phyloP scores from a whole-genome alignment of 2,888 invertebrate genomes.

The Cryptocephalus primarius region DNA sequence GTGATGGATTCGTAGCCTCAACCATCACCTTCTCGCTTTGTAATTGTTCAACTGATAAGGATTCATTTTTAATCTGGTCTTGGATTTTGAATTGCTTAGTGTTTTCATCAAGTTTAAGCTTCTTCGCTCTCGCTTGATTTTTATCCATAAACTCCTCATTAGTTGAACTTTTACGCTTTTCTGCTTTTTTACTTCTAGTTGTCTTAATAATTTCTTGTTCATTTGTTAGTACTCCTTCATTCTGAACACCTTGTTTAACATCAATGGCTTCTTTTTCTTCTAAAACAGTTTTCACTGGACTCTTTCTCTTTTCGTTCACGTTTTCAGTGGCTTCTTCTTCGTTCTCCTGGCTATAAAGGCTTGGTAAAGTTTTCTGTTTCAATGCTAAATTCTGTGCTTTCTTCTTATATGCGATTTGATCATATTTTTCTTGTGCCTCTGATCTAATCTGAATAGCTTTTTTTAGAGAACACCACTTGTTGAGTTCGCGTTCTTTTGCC shows the following conservation, averaged over 20 bases:
- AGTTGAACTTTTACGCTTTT: conserved; percentile 10
- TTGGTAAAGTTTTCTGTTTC: conserved; percentile 69
- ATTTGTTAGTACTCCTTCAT: not conserved
- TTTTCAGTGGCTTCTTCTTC: conserved; percentile 8
- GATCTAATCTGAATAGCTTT: conserved; percentile 70
- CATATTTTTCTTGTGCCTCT: conserved; percentile 67
- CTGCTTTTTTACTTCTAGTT: conserved; percentile 5
- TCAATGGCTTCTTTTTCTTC: conserved; percentile 10
- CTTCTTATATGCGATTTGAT: conserved; percentile 61
- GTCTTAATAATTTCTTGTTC: not conserved
- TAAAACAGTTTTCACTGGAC: not conserved
- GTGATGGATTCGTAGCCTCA: not conserved
- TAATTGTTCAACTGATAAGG: too few relatives aligned
- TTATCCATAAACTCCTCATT: conserved; percentile 10
- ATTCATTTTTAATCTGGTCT: too few relatives aligned
- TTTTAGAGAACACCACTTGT: conserved; percentile 90
- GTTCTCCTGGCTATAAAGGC: conserved; percentile 48
- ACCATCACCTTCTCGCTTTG: not conserved
- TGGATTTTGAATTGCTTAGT: too few relatives aligned
- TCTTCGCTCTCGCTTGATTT: conserved; percentile 7
- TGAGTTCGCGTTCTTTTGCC: conserved; percentile 88
- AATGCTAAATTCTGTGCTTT: conserved; percentile 62
- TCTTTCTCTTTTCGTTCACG: conserved; percentile 5
- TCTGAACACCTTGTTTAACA: conserved; percentile 9
- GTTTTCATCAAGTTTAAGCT: too few relatives aligned